Conservation (phyloP, 2,888 invertebrate species). For the Kryphioiulus occultus region DNA sequence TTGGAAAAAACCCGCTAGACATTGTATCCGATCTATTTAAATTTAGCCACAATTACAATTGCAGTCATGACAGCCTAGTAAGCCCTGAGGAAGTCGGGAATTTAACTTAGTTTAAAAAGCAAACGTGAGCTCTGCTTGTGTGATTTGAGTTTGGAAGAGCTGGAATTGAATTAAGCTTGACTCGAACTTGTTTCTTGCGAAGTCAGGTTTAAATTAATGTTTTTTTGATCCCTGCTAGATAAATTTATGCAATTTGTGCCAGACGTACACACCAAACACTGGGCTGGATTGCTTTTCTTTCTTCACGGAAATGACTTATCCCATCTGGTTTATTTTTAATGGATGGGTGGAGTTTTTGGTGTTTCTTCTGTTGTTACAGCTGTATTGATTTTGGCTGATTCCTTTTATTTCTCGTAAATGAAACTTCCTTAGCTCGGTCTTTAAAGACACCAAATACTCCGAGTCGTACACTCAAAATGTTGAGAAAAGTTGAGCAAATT, state of each 20-base stretch:
- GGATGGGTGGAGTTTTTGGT: not conserved
- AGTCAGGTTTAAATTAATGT: constrained; percentile 10
- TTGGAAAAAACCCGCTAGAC: not conserved
- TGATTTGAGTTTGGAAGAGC: not conserved
- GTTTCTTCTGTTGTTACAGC: constrained; percentile 1
- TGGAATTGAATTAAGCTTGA: not conserved
- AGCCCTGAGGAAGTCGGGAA: not conserved
- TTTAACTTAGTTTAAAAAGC: constrained; percentile 8
- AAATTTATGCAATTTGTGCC: constrained; percentile 3
- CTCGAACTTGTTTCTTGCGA: not conserved
- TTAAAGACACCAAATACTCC: not conserved
- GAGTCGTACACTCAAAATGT: too few species aligned
- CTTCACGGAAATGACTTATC: constrained; percentile 7
- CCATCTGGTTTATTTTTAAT: constrained; percentile 23
- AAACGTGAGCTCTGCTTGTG: not conserved
- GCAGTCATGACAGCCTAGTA: not conserved
- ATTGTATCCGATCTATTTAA: not conserved
- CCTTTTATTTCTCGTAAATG: not conserved
- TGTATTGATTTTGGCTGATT: not conserved
- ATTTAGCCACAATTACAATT: not conserved
- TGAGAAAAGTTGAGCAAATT: too few species aligned
- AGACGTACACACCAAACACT: not conserved
- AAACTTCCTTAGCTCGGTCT: not conserved
- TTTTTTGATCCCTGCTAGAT: constrained; percentile 3
- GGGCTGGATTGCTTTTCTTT: not conserved